Evolutionary conservation across 2,797 vertebrate genomes (phyloP).

Genomic region (Ataeniobius toweri): DNA sequence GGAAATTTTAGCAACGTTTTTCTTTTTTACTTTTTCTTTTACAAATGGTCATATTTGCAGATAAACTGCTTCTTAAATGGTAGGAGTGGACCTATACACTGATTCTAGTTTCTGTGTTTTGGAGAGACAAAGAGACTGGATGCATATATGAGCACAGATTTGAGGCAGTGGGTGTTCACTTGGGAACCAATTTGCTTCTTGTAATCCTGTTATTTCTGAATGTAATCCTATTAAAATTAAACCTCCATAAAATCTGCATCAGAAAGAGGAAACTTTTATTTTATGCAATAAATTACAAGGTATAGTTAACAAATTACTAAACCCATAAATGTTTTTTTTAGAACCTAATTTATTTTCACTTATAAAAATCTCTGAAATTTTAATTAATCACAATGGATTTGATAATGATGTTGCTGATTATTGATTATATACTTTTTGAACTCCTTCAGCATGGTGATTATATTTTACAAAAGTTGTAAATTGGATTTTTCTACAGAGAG

Average conservation of each 20-base stretch:
- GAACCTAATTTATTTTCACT: neutral
- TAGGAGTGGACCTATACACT: slow-evolving; percentile 1
- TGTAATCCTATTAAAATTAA: slow-evolving; percentile 69
- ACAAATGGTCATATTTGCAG: slow-evolving; percentile 28
- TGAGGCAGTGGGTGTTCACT: slow-evolving; percentile 55
- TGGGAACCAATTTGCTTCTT: slow-evolving; percentile 61
- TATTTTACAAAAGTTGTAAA: neutral
- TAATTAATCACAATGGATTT: neutral
- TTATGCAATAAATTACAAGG: slow-evolving; percentile 9
- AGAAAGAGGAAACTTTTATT: slow-evolving; percentile 40
- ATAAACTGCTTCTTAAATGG: slow-evolving; percentile 8
- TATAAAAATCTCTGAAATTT: too few species aligned
- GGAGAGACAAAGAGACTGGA: neutral
- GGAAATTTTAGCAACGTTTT: slow-evolving; percentile 28
- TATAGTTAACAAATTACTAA: slow-evolving; percentile 10
- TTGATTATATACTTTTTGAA: neutral
- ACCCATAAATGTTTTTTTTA: slow-evolving; percentile 8
- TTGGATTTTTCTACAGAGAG: too few species aligned
- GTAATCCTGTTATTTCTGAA: slow-evolving; percentile 71
- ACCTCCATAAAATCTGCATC: slow-evolving; percentile 52
- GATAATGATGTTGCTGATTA: too few species aligned
- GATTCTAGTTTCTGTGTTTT: slow-evolving; percentile 16
- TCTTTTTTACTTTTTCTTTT: slow-evolving; percentile 15
- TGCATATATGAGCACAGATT: slow-evolving; percentile 27
- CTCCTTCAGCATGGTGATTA: neutral